These are phyloP conservation scores for Zootermopsis nevadensis DNA, from an alignment of 2,888 invertebrate species.

Conservation along the genomic window DNA sequence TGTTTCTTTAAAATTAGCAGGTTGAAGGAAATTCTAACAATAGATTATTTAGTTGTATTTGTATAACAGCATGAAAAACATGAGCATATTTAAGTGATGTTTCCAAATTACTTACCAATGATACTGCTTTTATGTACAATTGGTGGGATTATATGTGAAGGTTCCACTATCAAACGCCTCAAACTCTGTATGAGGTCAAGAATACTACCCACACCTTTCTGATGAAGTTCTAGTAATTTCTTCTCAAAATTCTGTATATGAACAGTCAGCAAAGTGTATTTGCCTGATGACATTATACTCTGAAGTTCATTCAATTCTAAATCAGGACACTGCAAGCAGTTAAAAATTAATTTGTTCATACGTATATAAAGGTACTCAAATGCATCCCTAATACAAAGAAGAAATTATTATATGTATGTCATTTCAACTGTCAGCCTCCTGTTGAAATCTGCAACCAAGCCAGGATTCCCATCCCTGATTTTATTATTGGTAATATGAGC, in stretches of 20 bases:
- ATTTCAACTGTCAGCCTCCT: no score
- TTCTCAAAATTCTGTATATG: conserved; percentile 72
- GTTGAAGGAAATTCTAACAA: neutral
- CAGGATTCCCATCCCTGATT: no score
- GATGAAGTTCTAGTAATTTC: conserved; percentile 69
- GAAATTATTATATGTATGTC: no score
- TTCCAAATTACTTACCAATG: conserved; percentile 66
- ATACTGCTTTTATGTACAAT: conserved; percentile 75
- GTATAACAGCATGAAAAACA: no score
- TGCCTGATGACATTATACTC: conserved; percentile 71
- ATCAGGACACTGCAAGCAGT: conserved; percentile 76
- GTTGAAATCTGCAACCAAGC: no score
- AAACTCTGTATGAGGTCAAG: conserved; percentile 74
- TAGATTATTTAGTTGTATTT: neutral
- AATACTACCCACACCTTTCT: conserved; percentile 68
- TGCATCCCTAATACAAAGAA: no score
- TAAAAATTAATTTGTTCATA: neutral
- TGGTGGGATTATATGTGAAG: conserved; percentile 67
- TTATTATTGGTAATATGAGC: no score
- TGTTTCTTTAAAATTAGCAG: no score
- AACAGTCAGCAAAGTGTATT: conserved; percentile 69
- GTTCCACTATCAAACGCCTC: conserved; percentile 73
- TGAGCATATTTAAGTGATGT: neutral
- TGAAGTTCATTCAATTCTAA: conserved; percentile 77
- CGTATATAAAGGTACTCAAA: no score